These are phyloP conservation scores for Enteromius anoplus DNA, from an alignment of 2,797 vertebrate species.

Conservation along the genomic window DNA sequence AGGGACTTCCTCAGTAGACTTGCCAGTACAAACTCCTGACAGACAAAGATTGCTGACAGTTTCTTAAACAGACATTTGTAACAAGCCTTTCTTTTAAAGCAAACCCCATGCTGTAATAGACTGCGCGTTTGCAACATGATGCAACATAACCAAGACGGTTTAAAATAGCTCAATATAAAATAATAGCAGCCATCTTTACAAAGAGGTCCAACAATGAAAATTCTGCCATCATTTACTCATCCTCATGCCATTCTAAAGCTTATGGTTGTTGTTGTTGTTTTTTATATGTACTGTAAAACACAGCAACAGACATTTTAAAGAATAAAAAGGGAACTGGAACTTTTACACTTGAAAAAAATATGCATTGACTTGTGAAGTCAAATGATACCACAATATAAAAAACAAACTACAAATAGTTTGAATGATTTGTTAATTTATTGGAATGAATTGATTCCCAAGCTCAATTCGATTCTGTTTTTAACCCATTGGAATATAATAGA, in stretches of 20 bases:
- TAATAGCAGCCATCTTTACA: not conserved
- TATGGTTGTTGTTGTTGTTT: not conserved
- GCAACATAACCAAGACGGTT: slow-evolving; percentile 3
- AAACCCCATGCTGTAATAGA: slow-evolving; percentile 26
- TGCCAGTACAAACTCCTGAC: slow-evolving; percentile 21
- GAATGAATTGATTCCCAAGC: not conserved
- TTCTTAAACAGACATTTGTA: slow-evolving; percentile 30
- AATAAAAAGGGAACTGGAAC: not conserved
- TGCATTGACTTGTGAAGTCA: not conserved
- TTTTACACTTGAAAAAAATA: not conserved
- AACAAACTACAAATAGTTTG: not conserved
- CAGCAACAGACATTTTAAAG: not conserved
- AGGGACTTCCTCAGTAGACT: slow-evolving; percentile 1
- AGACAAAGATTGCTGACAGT: not conserved
- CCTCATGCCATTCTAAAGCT: not conserved
- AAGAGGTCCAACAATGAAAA: not conserved
- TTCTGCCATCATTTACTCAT: not conserved
- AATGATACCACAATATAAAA: not conserved
- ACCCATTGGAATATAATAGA: not conserved
- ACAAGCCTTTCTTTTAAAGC: slow-evolving; percentile 24
- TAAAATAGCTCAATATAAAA: slow-evolving; percentile 35
- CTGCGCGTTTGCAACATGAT: slow-evolving; percentile 31
- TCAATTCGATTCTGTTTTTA: not conserved
- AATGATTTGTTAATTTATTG: not conserved
- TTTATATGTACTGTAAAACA: not conserved